phyloP scores from a whole-genome alignment of 2,888 invertebrate species.

The Euplexia lucipara region DNA sequence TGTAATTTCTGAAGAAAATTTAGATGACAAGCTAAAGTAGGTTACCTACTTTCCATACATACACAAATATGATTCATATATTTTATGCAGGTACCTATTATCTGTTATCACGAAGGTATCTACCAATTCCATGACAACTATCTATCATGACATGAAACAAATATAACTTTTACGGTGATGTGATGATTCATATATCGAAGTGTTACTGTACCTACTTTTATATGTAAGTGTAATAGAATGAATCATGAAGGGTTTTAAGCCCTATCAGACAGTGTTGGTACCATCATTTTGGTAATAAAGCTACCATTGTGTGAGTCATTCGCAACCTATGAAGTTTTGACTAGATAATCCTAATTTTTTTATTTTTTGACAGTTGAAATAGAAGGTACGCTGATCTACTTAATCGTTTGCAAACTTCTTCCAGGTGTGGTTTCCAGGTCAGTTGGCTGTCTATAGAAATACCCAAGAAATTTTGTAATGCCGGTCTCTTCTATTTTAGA shows the following conservation, averaged over 20 bases:
- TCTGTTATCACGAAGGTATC: conserved; percentile 17
- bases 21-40: too few species aligned
- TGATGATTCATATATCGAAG: conserved; percentile 25
- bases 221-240: neutral
- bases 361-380: too few species aligned
- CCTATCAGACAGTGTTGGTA: neutral
- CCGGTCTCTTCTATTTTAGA: too few species aligned
- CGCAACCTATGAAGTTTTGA: neutral
- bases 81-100: neutral
- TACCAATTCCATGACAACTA: conserved; percentile 26
- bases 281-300: conserved; percentile 6
- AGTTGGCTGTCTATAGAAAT: too few species aligned
- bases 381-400: neutral
- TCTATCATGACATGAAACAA: conserved; percentile 25
- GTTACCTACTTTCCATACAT: neutral
- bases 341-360: neutral
- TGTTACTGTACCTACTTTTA: neutral
- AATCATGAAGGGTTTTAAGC: conserved; percentile 14
- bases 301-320: conserved; percentile 1
- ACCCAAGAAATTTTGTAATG: too few species aligned
- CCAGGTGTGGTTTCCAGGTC: too few species aligned
- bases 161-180: conserved; percentile 38
- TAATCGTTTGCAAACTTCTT: too few species aligned
- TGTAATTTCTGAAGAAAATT: too few species aligned
- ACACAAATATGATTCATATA: conserved; percentile 27